Percentiles rank a stretch among this genome's conserved stretches.
These are phyloP conservation scores for Orussus abietinus DNA, from an alignment of 1,140 invertebrate genomes.

Conservation along the genomic window DNA sequence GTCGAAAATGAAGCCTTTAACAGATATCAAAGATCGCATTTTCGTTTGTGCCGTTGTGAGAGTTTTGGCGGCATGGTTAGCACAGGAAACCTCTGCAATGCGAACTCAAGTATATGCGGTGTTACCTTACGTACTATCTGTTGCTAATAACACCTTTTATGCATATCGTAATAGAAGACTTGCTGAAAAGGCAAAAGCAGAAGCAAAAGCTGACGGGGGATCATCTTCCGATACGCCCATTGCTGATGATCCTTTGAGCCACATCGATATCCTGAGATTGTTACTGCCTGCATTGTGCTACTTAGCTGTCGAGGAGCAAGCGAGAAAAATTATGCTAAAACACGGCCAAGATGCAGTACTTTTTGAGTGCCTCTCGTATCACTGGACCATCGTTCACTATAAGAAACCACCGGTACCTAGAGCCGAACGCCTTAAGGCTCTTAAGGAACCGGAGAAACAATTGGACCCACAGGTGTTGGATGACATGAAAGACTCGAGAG, in stretches of 20 bases:
- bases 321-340: conserved; percentile 75
- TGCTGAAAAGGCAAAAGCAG: conserved; percentile 61
- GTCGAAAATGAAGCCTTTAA: conserved; percentile 66
- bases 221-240: conserved; percentile 30
- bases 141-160: conserved; percentile 80
- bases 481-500: conserved; percentile 77
- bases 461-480: conserved; percentile 68
- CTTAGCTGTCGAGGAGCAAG: conserved; percentile 83
- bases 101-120: conserved; percentile 75
- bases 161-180: conserved; percentile 61
- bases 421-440: conserved; percentile 69
- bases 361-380: conserved; percentile 73
- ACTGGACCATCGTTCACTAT: conserved; percentile 83
- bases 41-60: conserved; percentile 80
- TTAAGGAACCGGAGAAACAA: conserved; percentile 70
- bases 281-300: conserved; percentile 86
- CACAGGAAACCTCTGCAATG: conserved; percentile 88
- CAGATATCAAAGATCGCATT: conserved; percentile 63
- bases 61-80: conserved; percentile 82
- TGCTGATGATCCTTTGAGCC: conserved; percentile 60
- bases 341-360: conserved; percentile 76
- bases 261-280: conserved; percentile 71
- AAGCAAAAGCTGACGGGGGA: conserved; percentile 51
- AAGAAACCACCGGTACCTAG: conserved; percentile 76
- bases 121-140: conserved; percentile 71